Conservation (phyloP, 2,113 vertebrate species). For the Daphoenositta chrysoptera region DNA sequence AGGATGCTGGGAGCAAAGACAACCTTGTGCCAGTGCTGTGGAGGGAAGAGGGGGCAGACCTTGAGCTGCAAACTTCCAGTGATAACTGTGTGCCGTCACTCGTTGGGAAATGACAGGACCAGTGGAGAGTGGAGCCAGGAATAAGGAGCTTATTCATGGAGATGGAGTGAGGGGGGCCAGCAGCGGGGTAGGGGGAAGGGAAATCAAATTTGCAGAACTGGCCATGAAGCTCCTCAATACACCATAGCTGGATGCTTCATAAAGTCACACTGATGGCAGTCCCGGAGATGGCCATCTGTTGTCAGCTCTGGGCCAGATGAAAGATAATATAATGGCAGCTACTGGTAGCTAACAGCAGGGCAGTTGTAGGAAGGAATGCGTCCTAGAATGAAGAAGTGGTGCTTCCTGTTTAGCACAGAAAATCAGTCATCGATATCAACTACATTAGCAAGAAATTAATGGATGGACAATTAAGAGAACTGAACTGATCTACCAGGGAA, state of each 20-base stretch:
- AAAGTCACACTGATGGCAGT: slow-evolving; percentile 73
- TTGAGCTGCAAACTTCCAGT: neutral
- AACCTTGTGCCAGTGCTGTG: neutral
- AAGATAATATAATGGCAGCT: slow-evolving; percentile 73
- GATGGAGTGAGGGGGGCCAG: slow-evolving; percentile 20
- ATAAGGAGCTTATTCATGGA: slow-evolving; percentile 54
- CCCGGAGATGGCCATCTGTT: slow-evolving; percentile 76
- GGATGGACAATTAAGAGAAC: slow-evolving; percentile 63
- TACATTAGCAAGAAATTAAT: slow-evolving; percentile 69
- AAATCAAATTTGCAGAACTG: slow-evolving; percentile 62
- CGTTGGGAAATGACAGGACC: slow-evolving; percentile 28
- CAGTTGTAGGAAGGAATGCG: slow-evolving; percentile 53
- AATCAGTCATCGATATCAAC: slow-evolving; percentile 52
- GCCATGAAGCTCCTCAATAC: slow-evolving; percentile 62
- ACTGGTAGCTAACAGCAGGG: slow-evolving; percentile 66
- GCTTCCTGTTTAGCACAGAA: slow-evolving; percentile 49
- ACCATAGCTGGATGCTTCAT: slow-evolving; percentile 76
- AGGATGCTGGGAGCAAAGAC: neutral
- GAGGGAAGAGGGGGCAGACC: neutral
- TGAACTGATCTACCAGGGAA: slow-evolving; percentile 46
- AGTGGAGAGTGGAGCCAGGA: slow-evolving; percentile 64
- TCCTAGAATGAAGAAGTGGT: slow-evolving; percentile 58
- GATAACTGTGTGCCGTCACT: slow-evolving; percentile 27
- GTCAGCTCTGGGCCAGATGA: slow-evolving; percentile 76
- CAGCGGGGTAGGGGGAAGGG: neutral